Base-by-base conservation (phyloP, 1,140 invertebrate genomes). In the Catajapyx aquilonaris region DNA sequence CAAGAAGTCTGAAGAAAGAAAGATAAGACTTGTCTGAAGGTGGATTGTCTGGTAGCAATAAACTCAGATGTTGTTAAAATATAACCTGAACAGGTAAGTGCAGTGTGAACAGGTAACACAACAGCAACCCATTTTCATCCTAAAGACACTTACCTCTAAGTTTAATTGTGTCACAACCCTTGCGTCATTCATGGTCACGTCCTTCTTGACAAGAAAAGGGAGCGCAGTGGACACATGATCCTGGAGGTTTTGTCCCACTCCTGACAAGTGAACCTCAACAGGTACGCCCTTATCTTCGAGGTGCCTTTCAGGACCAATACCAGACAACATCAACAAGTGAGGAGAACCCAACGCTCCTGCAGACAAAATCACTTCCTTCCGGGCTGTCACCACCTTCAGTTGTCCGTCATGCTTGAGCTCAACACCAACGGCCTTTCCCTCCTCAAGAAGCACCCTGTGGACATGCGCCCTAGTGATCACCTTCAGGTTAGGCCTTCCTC, bases 361-460 rank as follows among this genome's bases (percentile, higher is more conserved):
- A 10, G 44, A 50, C 7, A 53, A 16, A 17, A 54, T 44, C 10
- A 53, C 42, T 34, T 54, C 48, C 28, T 47, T 49, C 3, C 13
- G 32, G 2, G 49, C 52, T 11, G n/a, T 30, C 35, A 2, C 52
- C 46, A 7, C 18, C 36, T 16, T 46, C 32, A 20, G 48, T 41
- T 9, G 31, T 33, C 75, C 75, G 28, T 76, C 63, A 38, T 70
- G 64, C 1, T 79, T 65, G 48, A 80, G 81, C 49, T 83, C 73
- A 0, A 85, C 76, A 0, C 79, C 81, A 19, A 73, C 74, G 0
- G 80, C 76, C n/a, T n/a, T n/a, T n/a, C n/a, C n/a, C n/a, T n/a
- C n/a, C 46, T 84, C 69, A 15, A 84, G 78, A 0, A 84, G 53
- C 1, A 85, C 57, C 52, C 69, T 75, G 2, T 78, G 83, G 0